phyloP scores from a whole-genome alignment of 2,888 invertebrate species.

The Leuctra nigra region DNA sequence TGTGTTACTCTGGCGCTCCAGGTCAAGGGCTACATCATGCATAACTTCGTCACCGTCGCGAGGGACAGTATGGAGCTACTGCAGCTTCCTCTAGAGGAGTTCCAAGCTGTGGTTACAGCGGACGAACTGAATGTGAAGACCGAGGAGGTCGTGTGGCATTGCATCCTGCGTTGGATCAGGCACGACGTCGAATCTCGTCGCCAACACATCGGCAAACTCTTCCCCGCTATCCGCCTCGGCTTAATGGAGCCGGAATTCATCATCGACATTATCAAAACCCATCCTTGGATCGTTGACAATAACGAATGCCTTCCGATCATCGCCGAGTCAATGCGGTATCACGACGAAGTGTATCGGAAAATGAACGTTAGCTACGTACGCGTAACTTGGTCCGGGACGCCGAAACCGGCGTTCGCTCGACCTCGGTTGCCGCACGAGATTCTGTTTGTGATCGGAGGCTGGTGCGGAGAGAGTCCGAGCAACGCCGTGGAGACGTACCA shows the following conservation, averaged over 20 bases:
- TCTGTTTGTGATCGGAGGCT: background rate
- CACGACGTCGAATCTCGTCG: too few relatives aligned
- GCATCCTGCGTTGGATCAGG: background rate
- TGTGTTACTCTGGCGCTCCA: background rate
- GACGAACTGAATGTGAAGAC: background rate
- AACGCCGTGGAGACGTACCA: background rate
- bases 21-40: background rate
- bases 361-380: background rate
- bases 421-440: background rate
- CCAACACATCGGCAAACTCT: background rate
- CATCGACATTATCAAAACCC: too few relatives aligned
- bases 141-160: background rate
- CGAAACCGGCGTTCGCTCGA: background rate
- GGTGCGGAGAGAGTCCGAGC: background rate
- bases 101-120: background rate
- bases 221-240: background rate
- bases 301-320: background rate
- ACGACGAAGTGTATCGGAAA: background rate
- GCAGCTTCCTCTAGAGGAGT: background rate
- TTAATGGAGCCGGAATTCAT: background rate
- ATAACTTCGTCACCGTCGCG: background rate
- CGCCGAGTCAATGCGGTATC: background rate
- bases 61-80: background rate
- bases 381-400: background rate
- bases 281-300: too few relatives aligned